Conservation (phyloP, 1,140 invertebrate species). For the Ridgeia piscesae region DNA sequence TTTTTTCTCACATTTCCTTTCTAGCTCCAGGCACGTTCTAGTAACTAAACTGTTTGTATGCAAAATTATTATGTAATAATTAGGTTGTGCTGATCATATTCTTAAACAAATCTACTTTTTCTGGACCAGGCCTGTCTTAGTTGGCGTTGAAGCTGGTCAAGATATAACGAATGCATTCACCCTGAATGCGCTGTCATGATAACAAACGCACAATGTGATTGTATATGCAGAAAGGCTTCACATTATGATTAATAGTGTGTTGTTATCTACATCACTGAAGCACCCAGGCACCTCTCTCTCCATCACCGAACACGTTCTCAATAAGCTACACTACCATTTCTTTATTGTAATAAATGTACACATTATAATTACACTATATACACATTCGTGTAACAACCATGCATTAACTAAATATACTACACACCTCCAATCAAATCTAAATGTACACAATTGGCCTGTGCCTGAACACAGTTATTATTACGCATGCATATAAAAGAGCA, state of each 20-base stretch:
- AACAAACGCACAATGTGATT: background rate
- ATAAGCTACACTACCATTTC: background rate
- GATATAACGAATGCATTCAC: background rate
- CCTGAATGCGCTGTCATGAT: background rate
- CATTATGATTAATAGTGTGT: background rate
- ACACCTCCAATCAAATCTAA: background rate
- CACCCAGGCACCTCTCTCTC: background rate
- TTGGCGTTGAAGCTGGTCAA: background rate
- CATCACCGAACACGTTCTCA: background rate
- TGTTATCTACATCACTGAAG: background rate
- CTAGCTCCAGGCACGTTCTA: no score
- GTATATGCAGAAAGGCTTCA: background rate
- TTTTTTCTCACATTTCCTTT: no score
- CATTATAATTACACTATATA: background rate
- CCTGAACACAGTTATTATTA: background rate
- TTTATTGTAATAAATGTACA: background rate
- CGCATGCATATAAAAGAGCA: slow-evolving; percentile 1
- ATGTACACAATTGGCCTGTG: slow-evolving; percentile 8
- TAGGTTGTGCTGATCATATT: no score
- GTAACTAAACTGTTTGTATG: no score
- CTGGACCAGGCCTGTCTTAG: no score
- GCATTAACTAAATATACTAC: background rate
- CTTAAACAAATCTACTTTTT: no score
- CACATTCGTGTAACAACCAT: background rate
- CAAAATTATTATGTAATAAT: no score